These are phyloP conservation scores for Leptobrachium ailaonicum DNA, from an alignment of 2,113 vertebrate species.

Conservation along the genomic window DNA sequence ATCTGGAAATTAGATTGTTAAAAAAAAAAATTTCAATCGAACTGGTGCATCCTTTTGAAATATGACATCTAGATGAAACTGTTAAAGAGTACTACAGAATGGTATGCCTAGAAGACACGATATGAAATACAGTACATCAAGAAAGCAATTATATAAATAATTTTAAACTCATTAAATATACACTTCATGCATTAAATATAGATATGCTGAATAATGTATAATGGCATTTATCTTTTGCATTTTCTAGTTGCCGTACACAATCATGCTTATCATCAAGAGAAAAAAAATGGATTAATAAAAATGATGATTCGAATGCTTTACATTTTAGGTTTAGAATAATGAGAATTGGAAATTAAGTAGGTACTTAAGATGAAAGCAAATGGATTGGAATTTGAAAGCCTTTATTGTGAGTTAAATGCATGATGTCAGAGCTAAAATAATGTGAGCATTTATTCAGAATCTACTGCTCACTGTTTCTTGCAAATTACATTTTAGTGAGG, in stretches of 20 bases:
- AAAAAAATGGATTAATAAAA: conserved; percentile 28
- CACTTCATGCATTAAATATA: conserved; percentile 48
- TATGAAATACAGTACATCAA: conserved; percentile 44
- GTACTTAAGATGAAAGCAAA: background rate
- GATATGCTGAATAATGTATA: conserved; percentile 38
- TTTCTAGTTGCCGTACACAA: conserved; percentile 43
- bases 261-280: conserved; percentile 28
- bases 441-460: conserved; percentile 24
- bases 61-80: conserved; percentile 37
- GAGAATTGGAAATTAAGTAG: background rate
- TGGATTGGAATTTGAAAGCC: background rate
- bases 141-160: conserved; percentile 48
- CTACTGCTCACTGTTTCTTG: conserved; percentile 2
- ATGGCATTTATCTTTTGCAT: conserved; percentile 43
- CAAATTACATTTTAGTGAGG: conserved; percentile 27
- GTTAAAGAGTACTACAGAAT: conserved; percentile 41
- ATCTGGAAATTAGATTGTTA: conserved; percentile 58
- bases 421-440: conserved; percentile 10
- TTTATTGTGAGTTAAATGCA: background rate
- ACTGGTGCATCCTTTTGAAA: conserved; percentile 48
- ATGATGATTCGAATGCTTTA: background rate
- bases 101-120: conserved; percentile 41
- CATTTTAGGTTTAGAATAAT: conserved; percentile 4
- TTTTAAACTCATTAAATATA: conserved; percentile 51
- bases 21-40: conserved; percentile 55